Conservation (phyloP, 2,888 invertebrate species). For the Lasioglossum villosulum region DNA sequence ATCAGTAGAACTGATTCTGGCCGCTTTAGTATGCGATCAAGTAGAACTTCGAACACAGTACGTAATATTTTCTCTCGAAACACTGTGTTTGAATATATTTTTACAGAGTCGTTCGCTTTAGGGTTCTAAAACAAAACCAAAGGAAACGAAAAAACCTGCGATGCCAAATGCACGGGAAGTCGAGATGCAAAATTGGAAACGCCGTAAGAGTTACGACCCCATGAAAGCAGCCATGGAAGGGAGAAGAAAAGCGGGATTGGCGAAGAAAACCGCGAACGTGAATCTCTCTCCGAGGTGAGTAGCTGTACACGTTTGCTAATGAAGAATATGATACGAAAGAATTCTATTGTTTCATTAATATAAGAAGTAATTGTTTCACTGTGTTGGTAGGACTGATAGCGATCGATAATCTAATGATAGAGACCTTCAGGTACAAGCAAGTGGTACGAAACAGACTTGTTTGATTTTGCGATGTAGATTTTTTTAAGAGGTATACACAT, state of each 20-base stretch:
- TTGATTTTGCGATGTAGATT: slow-evolving; percentile 66
- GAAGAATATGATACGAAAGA: slow-evolving; percentile 28
- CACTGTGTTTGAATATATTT: not conserved
- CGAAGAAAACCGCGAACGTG: slow-evolving; percentile 71
- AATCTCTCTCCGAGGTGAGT: slow-evolving; percentile 80
- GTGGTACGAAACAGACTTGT: slow-evolving; percentile 75
- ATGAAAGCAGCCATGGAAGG: slow-evolving; percentile 97
- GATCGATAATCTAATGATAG: slow-evolving; percentile 79
- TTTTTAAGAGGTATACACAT: slow-evolving; percentile 50
- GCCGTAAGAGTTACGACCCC: slow-evolving; percentile 97
- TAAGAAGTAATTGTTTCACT: slow-evolving; percentile 70
- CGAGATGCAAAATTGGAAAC: slow-evolving; percentile 97
- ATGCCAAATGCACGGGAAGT: slow-evolving; percentile 90
- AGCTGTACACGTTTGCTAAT: not conserved
- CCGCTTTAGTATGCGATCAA: slow-evolving; percentile 74
- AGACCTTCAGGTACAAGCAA: slow-evolving; percentile 71
- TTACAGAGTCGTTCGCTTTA: slow-evolving; percentile 28
- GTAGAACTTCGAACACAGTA: slow-evolving; percentile 69
- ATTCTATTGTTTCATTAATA: slow-evolving; percentile 45
- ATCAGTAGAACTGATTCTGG: slow-evolving; percentile 78
- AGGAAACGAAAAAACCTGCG: slow-evolving; percentile 74
- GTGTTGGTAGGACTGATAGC: slow-evolving; percentile 79
- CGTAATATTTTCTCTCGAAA: slow-evolving; percentile 26
- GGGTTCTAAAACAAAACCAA: slow-evolving; percentile 73
- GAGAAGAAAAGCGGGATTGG: slow-evolving; percentile 86